Evolutionary conservation across 2,797 vertebrate species (phyloP), one percentile per base, ranked within the genome.

Genomic region (Sphaeramia orbicularis): DNA sequence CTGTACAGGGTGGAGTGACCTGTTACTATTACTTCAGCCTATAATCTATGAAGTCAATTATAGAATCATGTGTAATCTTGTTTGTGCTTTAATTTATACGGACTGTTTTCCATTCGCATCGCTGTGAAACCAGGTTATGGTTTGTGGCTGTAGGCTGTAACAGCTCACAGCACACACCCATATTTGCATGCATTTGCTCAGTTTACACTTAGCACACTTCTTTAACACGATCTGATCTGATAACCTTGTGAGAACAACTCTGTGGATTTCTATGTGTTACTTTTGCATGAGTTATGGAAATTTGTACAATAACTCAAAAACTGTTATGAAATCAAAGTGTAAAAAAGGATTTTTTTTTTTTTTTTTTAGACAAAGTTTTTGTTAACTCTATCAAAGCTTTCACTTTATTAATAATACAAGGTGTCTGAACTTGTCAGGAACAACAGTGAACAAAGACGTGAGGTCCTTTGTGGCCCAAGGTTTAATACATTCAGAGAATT

Each of bases 31-130:
- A 61, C 68, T 53, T 38, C 13, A 49, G 61, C 37, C 66, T 74
- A 47, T 8, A 1, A 42, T 50, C 48, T 35, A 60, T 16, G 27
- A 47, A 41, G 54, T 9, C 68, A 65, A 44, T 81, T 70, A 80
- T 60, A 62, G 55, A 51, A 79, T 58, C 69, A 63, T 65, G 68
- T 78, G 66, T 40, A 56, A 74, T 80, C 74, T 49, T 65, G 73
- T 72, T 78, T 63, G 44, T 6, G 49, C 40, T 57, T 73, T 10
- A 36, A 10, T 24, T 36, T 27, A 24, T 45, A 32, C 30, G 18
- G 7, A 0, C 2, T 30, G 18, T 44, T 71, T 71, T 57, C 14
- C 42, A 49, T 53, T 12, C 37, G 18, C 51, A 37, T 7, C 36
- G 19, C 15, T 58, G 15, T n/a, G 65, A 64, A 74, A 75, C 13